A percentile compares a stretch with the other conserved stretches of the same genome.
Evolutionary conservation across 2,797 vertebrate genomes (phyloP).

Genomic region (Enteromius mattozi): DNA sequence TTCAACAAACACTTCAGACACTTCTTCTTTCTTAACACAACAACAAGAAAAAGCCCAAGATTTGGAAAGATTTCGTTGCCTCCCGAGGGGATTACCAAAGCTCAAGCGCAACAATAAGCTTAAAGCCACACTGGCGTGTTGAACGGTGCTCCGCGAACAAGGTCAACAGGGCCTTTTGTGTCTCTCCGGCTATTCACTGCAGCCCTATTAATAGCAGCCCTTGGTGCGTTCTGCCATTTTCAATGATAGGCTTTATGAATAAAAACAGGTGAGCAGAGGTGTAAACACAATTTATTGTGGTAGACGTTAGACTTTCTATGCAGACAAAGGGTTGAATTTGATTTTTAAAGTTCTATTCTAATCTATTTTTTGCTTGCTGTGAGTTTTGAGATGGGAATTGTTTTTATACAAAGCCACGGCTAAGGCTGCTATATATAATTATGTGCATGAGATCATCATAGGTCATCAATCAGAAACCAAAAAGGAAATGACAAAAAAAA

Average conservation of each 20-base stretch:
- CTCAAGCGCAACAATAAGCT: slow-evolving; percentile 41
- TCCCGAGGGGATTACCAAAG: slow-evolving; percentile 39
- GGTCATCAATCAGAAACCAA: slow-evolving; percentile 7
- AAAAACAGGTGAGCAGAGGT: slow-evolving; percentile 44
- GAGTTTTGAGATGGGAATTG: not conserved
- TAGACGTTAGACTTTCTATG: not conserved
- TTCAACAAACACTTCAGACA: slow-evolving; percentile 8
- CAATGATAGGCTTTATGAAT: slow-evolving; percentile 23
- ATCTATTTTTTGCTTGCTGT: not conserved
- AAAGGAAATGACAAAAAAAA: not conserved
- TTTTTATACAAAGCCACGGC: slow-evolving; percentile 26
- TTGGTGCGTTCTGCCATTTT: slow-evolving; percentile 29
- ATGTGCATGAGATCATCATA: slow-evolving; percentile 24
- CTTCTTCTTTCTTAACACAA: slow-evolving; percentile 20
- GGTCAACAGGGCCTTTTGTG: slow-evolving; percentile 39
- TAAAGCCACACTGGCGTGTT: slow-evolving; percentile 26
- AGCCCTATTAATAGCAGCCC: slow-evolving; percentile 38
- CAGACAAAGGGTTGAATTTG: not conserved
- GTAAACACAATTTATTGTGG: slow-evolving; percentile 18
- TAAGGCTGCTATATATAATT: not conserved
- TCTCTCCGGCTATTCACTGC: slow-evolving; percentile 16
- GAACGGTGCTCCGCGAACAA: slow-evolving; percentile 26
- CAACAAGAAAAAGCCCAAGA: slow-evolving; percentile 30
- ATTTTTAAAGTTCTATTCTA: slow-evolving; percentile 4
- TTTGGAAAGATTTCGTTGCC: slow-evolving; percentile 25